Percentiles rank a stretch among this genome's conserved stretches.
Evolutionary conservation across 2,797 vertebrate genomes (phyloP).

Genomic region (Leptodactylus fallax): DNA sequence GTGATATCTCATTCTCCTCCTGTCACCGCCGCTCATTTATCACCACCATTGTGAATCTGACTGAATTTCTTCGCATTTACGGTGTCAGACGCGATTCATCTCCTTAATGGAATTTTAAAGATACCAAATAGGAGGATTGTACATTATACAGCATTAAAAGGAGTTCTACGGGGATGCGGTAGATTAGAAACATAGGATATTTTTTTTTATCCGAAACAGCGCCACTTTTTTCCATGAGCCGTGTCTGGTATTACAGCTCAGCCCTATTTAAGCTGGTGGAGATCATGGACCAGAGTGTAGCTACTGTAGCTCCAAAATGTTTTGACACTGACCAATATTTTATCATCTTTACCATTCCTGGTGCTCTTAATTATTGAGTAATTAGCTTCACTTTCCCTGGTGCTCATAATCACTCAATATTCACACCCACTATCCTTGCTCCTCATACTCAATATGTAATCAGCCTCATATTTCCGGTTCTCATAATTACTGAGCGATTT

Average conservation of each 20-base stretch:
- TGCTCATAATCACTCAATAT: neutral
- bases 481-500: neutral
- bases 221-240: neutral
- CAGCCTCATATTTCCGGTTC: neutral
- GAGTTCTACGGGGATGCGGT: neutral
- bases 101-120: neutral
- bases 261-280: neutral
- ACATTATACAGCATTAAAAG: neutral
- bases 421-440: neutral
- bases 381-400: neutral
- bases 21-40: slow-evolving; percentile 48
- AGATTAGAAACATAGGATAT: neutral
- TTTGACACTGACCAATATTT: neutral
- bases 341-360: neutral
- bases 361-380: neutral
- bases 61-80: slow-evolving; percentile 5
- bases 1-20: slow-evolving; percentile 46
- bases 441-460: neutral
- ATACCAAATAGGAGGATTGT: neutral
- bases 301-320: neutral
- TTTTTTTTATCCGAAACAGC: neutral
- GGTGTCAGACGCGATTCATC: slow-evolving; percentile 1
- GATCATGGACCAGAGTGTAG: neutral
- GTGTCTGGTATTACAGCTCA: neutral
- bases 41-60: slow-evolving; percentile 37